These are phyloP conservation scores for Athene noctua DNA, from an alignment of 2,113 vertebrate species.

Conservation along the genomic window DNA sequence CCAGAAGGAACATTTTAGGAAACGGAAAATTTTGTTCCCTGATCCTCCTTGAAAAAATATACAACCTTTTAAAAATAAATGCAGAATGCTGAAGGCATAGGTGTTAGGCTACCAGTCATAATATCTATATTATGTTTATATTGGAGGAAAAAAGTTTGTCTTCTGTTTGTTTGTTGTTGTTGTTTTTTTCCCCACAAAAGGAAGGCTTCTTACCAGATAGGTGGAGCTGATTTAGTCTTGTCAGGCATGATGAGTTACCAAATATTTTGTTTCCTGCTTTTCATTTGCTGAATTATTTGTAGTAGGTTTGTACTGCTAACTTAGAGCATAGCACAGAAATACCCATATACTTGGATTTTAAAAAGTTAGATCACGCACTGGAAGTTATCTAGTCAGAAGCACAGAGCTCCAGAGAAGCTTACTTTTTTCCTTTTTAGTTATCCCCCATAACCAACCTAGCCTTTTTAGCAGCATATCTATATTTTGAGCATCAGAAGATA, in stretches of 20 bases:
- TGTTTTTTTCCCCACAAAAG: neutral
- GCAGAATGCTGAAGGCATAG: neutral
- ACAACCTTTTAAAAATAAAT: neutral
- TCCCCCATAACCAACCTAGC: neutral
- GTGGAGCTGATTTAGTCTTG: neutral
- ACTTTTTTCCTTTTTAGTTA: neutral
- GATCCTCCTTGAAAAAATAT: neutral
- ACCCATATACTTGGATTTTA: neutral
- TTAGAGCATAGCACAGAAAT: neutral
- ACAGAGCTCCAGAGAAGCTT: neutral
- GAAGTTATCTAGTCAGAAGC: neutral
- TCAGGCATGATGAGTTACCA: neutral
- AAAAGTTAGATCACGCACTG: neutral
- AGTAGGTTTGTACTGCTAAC: neutral
- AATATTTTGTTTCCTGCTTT: neutral
- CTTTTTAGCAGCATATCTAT: neutral
- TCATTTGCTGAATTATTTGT: neutral
- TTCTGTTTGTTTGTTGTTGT: no score
- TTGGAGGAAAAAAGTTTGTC: neutral
- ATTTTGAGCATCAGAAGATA: neutral
- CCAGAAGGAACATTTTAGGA: neutral
- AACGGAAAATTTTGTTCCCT: neutral
- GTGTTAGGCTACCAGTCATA: neutral
- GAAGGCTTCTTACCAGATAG: neutral
- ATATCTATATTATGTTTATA: neutral